Percentiles rank a stretch among this genome's conserved stretches.
Evolutionary conservation across 2,888 invertebrate species (phyloP).

Genomic region (Cactoblastis cactorum): DNA sequence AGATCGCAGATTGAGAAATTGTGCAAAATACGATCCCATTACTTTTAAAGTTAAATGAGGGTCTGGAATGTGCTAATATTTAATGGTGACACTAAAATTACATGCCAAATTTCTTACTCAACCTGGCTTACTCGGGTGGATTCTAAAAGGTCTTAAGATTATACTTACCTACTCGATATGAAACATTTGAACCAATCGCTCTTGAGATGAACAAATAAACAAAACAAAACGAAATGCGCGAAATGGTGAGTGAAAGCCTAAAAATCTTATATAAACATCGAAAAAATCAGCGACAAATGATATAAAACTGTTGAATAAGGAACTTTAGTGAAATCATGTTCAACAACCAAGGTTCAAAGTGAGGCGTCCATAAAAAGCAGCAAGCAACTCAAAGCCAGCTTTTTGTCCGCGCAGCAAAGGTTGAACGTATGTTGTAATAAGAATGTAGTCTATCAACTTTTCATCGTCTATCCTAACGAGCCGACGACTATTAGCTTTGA

Average conservation of each 20-base stretch:
- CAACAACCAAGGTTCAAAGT: not conserved
- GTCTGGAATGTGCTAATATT: too few species aligned
- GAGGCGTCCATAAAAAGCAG: not conserved
- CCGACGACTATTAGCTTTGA: constrained; percentile 16
- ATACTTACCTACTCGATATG: too few species aligned
- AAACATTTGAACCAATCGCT: too few species aligned
- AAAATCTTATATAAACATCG: not conserved
- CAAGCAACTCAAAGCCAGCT: not conserved
- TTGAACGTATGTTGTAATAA: constrained; percentile 17
- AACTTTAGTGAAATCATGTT: not conserved
- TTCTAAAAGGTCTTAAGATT: too few species aligned
- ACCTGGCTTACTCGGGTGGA: too few species aligned
- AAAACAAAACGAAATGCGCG: too few species aligned
- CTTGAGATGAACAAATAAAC: too few species aligned
- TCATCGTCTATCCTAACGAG: constrained; percentile 9
- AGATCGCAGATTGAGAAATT: not conserved
- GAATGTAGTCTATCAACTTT: constrained; percentile 23
- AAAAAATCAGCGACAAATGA: not conserved
- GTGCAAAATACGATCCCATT: not conserved
- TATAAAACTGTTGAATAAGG: too few species aligned
- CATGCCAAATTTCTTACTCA: too few species aligned
- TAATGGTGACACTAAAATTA: too few species aligned
- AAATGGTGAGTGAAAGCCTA: too few species aligned
- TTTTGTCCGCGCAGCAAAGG: not conserved
- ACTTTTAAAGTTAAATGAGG: too few species aligned